Evolutionary conservation across 2,113 vertebrate genomes (phyloP).

Genomic region (Willisornis vidua): DNA sequence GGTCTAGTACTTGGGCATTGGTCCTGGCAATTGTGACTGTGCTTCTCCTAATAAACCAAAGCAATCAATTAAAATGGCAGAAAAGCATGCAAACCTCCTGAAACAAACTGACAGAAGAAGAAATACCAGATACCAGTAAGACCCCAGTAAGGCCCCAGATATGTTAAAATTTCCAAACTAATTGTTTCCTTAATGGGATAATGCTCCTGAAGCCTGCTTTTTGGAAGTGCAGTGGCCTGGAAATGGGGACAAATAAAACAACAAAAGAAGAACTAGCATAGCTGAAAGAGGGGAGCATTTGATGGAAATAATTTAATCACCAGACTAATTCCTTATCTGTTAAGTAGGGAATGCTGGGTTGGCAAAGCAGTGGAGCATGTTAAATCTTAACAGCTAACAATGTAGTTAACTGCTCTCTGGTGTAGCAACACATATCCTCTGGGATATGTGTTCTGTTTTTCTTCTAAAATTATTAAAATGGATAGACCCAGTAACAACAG

Average conservation of each 20-base stretch:
- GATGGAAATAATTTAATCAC: slow-evolving; percentile 49
- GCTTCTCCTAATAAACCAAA: not conserved
- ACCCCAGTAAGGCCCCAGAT: not conserved
- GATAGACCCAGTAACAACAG: not conserved
- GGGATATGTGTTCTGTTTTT: not conserved
- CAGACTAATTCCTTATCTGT: slow-evolving; percentile 32
- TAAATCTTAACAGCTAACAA: not conserved
- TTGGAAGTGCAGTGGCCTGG: slow-evolving; percentile 48
- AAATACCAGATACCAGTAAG: not conserved
- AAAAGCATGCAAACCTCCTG: not conserved
- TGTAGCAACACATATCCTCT: not conserved
- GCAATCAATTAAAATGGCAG: not conserved
- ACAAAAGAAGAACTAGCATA: slow-evolving; percentile 11
- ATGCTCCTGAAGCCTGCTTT: not conserved
- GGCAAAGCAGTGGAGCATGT: not conserved
- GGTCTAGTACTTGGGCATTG: not conserved
- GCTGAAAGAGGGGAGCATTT: slow-evolving; percentile 8
- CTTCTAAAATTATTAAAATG: not conserved
- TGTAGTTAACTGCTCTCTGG: not conserved
- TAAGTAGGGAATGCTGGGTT: not conserved
- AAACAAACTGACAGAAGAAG: not conserved
- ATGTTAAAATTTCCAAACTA: not conserved
- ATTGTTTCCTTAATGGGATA: slow-evolving; percentile 14
- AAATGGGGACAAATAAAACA: slow-evolving; percentile 45
- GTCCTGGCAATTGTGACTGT: not conserved